Evolutionary conservation across 37 sponge, comb jelly and placozoan species (phyloP).

Genomic region (Axinella damicornis): DNA sequence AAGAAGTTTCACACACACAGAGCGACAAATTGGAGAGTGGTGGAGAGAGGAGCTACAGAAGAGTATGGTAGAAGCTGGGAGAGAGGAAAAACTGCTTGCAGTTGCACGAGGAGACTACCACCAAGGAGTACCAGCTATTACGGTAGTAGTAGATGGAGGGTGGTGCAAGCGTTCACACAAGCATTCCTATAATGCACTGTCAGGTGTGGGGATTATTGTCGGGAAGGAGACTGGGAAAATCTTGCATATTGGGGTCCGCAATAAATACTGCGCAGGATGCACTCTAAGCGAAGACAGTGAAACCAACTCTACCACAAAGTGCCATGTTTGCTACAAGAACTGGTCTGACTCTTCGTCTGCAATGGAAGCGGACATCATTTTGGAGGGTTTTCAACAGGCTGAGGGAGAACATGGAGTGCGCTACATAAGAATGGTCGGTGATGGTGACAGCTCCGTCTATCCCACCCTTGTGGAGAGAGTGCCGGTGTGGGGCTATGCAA

Average conservation of each 20-base stretch:
- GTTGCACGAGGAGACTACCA: not conserved
- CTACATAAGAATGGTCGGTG: too few species aligned
- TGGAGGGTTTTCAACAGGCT: too few species aligned
- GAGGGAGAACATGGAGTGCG: too few species aligned
- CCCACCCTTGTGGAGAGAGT: not conserved
- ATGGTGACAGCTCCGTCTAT: too few species aligned
- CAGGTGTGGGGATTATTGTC: too few species aligned
- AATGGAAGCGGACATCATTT: too few species aligned
- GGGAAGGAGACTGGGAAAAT: conserved; percentile 1
- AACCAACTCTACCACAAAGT: not conserved
- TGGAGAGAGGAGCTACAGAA: not conserved
- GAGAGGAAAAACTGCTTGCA: conserved; percentile 2
- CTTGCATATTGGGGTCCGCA: too few species aligned
- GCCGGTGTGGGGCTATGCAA: too few species aligned
- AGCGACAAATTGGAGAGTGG: too few species aligned
- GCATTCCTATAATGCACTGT: conserved; percentile 21
- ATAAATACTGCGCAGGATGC: not conserved
- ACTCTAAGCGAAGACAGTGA: not conserved
- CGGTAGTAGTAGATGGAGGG: conserved; percentile 12
- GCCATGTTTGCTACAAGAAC: conserved; percentile 1
- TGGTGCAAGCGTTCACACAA: conserved; percentile 27
- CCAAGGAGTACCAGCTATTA: conserved; percentile 12
- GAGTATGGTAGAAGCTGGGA: conserved; percentile 8
- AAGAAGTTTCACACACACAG: too few species aligned
- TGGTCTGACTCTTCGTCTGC: too few species aligned